These are phyloP conservation scores for Melanerpes formicivorus DNA, from an alignment of 2,113 vertebrate genomes.

Conservation along the genomic window DNA sequence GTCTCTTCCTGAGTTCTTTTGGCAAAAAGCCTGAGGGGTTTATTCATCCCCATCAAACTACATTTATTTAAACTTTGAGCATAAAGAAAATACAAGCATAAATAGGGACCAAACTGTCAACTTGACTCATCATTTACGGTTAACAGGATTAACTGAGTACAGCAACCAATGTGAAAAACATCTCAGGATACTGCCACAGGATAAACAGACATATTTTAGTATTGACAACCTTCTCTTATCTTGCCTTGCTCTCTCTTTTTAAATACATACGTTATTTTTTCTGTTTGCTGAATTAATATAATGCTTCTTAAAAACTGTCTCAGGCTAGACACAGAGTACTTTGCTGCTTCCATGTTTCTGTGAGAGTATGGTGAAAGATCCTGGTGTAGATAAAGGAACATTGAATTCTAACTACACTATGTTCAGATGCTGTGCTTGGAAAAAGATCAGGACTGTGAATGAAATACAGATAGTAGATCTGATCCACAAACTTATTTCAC, in stretches of 20 bases:
- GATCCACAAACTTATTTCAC: neutral
- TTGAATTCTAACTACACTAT: neutral
- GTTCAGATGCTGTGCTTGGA: neutral
- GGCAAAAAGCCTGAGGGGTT: constrained; percentile 33
- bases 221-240: neutral
- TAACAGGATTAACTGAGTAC: constrained; percentile 23
- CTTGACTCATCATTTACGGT: constrained; percentile 49
- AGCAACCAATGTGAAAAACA: constrained; percentile 7
- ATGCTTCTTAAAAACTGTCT: neutral
- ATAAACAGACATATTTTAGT: neutral
- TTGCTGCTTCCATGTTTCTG: neutral
- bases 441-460: neutral
- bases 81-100: constrained; percentile 61
- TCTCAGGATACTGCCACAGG: neutral
- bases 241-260: neutral
- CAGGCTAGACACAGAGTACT: neutral
- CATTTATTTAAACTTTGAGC: constrained; percentile 65
- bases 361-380: neutral
- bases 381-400: neutral
- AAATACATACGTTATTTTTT: neutral
- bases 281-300: neutral
- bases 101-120: constrained; percentile 62
- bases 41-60: constrained; percentile 67
- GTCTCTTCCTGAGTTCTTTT: constrained; percentile 1
- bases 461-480: neutral